phyloP scores from a whole-genome alignment of 2,113 vertebrate genomes.

The Spizaetus ornatus region DNA sequence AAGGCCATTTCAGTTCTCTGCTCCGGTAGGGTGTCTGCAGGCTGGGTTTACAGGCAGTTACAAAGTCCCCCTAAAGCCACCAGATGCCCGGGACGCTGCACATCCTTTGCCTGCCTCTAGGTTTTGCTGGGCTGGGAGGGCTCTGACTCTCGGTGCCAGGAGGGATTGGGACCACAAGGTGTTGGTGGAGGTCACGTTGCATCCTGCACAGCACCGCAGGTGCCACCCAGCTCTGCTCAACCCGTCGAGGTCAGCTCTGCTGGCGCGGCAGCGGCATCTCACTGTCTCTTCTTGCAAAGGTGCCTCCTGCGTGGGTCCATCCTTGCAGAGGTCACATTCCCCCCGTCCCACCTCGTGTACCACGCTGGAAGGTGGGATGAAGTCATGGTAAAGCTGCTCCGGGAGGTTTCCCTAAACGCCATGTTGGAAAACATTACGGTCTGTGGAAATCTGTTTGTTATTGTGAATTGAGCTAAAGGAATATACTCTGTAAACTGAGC shows the following conservation, averaged over 20 bases:
- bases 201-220: accelerated
- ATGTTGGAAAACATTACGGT: background rate
- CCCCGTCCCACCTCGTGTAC: background rate
- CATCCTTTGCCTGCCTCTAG: background rate
- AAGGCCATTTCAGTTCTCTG: background rate
- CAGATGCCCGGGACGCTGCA: background rate
- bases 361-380: background rate
- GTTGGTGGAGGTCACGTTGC: accelerated
- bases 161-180: background rate
- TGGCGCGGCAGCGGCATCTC: accelerated
- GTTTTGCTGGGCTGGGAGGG: background rate
- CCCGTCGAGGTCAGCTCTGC: accelerated
- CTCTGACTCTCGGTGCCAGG: background rate
- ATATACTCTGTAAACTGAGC: background rate
- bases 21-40: background rate
- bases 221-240: background rate
- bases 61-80: background rate
- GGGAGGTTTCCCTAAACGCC: background rate
- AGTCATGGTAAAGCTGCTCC: background rate
- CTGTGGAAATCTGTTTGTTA: background rate
- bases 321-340: background rate
- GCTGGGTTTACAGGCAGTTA: background rate
- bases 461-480: background rate
- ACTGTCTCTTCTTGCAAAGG: background rate
- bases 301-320: accelerated